Evolutionary conservation across 2,113 vertebrate species (phyloP), one percentile per base, ranked within the genome.

Genomic region (Grammatotria lemairii): DNA sequence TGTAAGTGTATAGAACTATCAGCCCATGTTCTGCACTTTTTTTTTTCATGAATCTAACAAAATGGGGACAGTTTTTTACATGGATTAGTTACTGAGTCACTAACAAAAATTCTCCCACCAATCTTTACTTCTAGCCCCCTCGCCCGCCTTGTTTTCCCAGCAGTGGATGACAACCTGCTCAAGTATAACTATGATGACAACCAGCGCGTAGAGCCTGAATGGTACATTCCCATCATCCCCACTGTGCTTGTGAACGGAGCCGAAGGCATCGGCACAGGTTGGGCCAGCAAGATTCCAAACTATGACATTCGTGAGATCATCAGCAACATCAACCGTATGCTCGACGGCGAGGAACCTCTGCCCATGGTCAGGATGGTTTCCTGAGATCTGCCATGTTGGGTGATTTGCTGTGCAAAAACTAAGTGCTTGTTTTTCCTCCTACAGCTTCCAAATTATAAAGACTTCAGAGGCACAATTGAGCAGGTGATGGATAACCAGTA

Each of bases 141-240:
- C 53, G 90, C 98, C 35, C 97, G 98, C 4, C 89, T 98, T 54
- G 47, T 99, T 65, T 99, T 99, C 95, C 98, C 98, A 47, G 2
- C 96, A 0, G 92, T 95, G 93, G 99, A 99, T 63, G 98, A 98
- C 96, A 97, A 97, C 49, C 80, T 99, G 68, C 96, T 99, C 51
- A 97, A 96, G 89, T 97, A 98, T 93, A 97, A 98, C 60, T 98
- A 96, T 1, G 99, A 99, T n/a, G 98, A 99, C 94, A 99, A 99
- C 87, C 97, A 98, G 10, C 97, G 98, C 1, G 98, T 99, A 55
- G 99, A 99, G 94, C 99, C 99, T 0, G 99, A 99, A 88, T 99
- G 98, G 98, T 99, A 99, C 89, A 97, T 99, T 3, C 99, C 99
- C 13, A 99, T 99, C 92, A 97, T 99, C 57, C 99, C 99, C 3